Evolutionary conservation across 2,797 vertebrate genomes (phyloP), one percentile per base, ranked within the genome.

Genomic region (Melanotaenia maccullochi): DNA sequence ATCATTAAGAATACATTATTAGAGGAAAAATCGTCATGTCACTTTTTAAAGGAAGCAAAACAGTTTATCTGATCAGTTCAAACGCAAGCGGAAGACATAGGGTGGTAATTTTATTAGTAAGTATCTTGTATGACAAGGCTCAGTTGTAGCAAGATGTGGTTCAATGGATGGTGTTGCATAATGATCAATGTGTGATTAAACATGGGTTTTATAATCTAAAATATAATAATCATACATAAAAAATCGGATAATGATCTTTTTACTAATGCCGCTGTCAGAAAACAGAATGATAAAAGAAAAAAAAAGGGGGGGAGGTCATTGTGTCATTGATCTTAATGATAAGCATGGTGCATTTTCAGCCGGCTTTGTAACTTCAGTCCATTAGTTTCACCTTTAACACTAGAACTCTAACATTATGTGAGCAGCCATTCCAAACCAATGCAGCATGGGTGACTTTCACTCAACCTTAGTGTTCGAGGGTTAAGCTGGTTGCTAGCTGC

Each of bases 21-120:
- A 79, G 68, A 89, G 84, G 80, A 83, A 76, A 86, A 86, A 85
- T 75, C n/a, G n/a, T 71, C 14, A 35, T 69, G 28, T 73, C 60
- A 78, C 38, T 64, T 77, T 76, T 71, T 55, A 8, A 79, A 70
- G 55, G 65, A 74, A 40, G 14, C 14, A 40, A 5, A 40, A 40
- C 14, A 40, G 38, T 66, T 68, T 25, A 52, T 68, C 56, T 25
- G 33, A 68, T 49, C 32, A 36, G 0, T 33, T 61, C 14, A 54
- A 47, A 60, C 33, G 13, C n/a, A 57, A 44, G 38, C 25, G n/a
- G 4, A 55, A 4, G 11, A 35, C 4, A 30, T 5, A 22, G 25
- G 11, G 36, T 25, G 22, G 12, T 32, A 12, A 22, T 35, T 28
- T 9, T 28, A 22, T 38, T 18, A 36, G n/a, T 28, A 9, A 61